A percentile compares a stretch with the other conserved stretches of the same genome.
Conservation (phyloP, 2,797 vertebrate genomes). For the Leuciscus waleckii region DNA sequence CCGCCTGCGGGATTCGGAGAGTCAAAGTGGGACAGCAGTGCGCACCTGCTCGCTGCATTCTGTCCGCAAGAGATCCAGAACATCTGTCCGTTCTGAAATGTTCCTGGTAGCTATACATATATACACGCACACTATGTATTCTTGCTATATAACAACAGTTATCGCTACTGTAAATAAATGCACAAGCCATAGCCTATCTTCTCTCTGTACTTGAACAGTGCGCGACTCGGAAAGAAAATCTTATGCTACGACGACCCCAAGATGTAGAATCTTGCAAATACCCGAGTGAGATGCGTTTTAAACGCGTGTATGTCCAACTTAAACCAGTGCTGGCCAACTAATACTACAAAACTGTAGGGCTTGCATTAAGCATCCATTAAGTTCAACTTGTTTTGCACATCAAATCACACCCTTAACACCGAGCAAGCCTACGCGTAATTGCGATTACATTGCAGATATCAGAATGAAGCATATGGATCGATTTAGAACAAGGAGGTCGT, state of each 20-base stretch:
- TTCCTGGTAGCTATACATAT: neutral
- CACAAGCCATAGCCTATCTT: neutral
- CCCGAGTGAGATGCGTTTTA: conserved; percentile 43
- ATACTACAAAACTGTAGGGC: neutral
- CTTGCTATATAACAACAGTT: neutral
- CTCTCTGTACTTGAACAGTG: neutral
- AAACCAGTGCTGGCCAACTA: conserved; percentile 1
- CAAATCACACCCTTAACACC: neutral
- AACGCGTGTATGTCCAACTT: neutral
- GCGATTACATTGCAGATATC: neutral
- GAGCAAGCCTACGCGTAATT: neutral
- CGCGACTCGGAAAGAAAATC: conserved; percentile 45
- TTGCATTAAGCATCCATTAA: conserved; percentile 1
- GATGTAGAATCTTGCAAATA: conserved; percentile 67
- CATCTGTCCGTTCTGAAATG: neutral
- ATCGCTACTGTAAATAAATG: conserved; percentile 1
- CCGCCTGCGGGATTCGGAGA: conserved; percentile 18
- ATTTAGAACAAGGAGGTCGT: neutral
- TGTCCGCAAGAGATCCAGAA: neutral
- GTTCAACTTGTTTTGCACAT: conserved; percentile 12
- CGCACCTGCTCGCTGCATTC: conserved; percentile 4
- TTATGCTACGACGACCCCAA: conserved; percentile 69
- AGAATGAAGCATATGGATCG: neutral
- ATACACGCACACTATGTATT: no score
- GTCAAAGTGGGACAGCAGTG: conserved; percentile 30